phyloP scores from a whole-genome alignment of 2,113 vertebrate genomes.

The Hippocampus mohnikei region DNA sequence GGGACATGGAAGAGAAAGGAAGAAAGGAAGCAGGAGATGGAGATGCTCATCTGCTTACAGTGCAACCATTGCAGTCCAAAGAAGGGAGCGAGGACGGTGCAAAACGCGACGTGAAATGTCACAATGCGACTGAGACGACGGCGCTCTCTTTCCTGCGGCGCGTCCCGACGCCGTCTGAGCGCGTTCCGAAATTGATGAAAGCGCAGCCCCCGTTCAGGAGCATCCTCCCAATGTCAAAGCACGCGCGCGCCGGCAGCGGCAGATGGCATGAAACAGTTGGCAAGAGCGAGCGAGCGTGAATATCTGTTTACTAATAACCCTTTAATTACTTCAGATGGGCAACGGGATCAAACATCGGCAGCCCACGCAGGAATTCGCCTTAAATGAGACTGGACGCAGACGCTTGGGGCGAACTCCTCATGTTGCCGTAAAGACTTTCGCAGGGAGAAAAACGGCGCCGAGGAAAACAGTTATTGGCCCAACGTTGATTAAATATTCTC shows the following conservation, averaged over 20 bases:
- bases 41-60: slow-evolving; percentile 48
- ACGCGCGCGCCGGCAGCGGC: slow-evolving; percentile 67
- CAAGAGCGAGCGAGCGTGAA: slow-evolving; percentile 75
- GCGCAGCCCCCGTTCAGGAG: slow-evolving; percentile 54
- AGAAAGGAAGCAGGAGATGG: slow-evolving; percentile 1
- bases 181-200: slow-evolving; percentile 64
- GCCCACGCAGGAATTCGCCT: slow-evolving; percentile 71
- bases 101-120: slow-evolving; percentile 40
- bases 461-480: slow-evolving; percentile 24
- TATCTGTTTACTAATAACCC: slow-evolving; percentile 82
- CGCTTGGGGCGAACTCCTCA: slow-evolving; percentile 52
- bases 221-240: slow-evolving; percentile 72
- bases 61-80: slow-evolving; percentile 37
- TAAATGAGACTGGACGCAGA: slow-evolving; percentile 68
- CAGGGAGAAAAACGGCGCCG: slow-evolving; percentile 35
- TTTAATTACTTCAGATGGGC: slow-evolving; percentile 82
- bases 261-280: slow-evolving; percentile 79
- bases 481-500: slow-evolving; percentile 36
- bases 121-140: slow-evolving; percentile 16
- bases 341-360: slow-evolving; percentile 73
- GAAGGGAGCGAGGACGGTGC: slow-evolving; percentile 5
- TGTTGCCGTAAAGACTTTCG: slow-evolving; percentile 58
- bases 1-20: neutral
- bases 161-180: slow-evolving; percentile 48
- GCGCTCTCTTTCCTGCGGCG: slow-evolving; percentile 8